Conservation (phyloP, 2,888 invertebrate genomes). For the Petrophora chlorosata region DNA sequence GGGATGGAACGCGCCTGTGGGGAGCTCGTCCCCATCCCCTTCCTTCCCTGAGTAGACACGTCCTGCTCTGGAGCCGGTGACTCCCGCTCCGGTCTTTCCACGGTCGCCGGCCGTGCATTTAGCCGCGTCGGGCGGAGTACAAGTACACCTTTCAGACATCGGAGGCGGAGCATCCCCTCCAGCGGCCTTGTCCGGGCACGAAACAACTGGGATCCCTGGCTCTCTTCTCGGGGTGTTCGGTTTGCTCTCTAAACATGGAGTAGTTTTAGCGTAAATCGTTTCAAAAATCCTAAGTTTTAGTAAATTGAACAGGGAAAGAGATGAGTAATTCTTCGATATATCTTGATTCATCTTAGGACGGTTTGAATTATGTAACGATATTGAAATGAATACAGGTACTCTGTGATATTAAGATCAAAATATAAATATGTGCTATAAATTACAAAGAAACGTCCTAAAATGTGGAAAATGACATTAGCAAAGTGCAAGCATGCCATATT, state of each 20-base stretch:
- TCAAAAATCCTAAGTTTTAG: slow-evolving; percentile 60
- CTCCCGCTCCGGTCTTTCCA: slow-evolving; percentile 76
- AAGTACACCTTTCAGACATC: slow-evolving; percentile 40
- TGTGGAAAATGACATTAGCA: too few relatives aligned
- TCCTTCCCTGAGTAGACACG: slow-evolving; percentile 41
- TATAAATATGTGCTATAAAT: too few relatives aligned
- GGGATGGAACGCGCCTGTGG: slow-evolving; percentile 62
- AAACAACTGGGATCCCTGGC: slow-evolving; percentile 10
- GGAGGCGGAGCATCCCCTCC: slow-evolving; percentile 32
- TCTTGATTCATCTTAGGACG: slow-evolving; percentile 23
- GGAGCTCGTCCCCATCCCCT: slow-evolving; percentile 51
- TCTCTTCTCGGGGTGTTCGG: slow-evolving; percentile 46
- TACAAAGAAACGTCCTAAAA: too few relatives aligned
- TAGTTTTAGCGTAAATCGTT: slow-evolving; percentile 63
- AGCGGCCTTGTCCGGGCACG: slow-evolving; percentile 22
- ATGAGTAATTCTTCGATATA: slow-evolving; percentile 37
- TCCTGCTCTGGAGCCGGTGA: slow-evolving; percentile 69
- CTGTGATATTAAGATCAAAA: too few relatives aligned
- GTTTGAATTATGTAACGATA: background rate
- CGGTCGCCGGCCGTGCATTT: slow-evolving; percentile 57
- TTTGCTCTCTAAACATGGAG: slow-evolving; percentile 44
- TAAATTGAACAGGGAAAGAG: slow-evolving; percentile 57
- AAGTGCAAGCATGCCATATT: too few relatives aligned
- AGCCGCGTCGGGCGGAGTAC: slow-evolving; percentile 39
- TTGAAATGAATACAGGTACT: too few relatives aligned